These are phyloP conservation scores for Alitta virens DNA, from an alignment of 2,888 invertebrate species.

Conservation along the genomic window DNA sequence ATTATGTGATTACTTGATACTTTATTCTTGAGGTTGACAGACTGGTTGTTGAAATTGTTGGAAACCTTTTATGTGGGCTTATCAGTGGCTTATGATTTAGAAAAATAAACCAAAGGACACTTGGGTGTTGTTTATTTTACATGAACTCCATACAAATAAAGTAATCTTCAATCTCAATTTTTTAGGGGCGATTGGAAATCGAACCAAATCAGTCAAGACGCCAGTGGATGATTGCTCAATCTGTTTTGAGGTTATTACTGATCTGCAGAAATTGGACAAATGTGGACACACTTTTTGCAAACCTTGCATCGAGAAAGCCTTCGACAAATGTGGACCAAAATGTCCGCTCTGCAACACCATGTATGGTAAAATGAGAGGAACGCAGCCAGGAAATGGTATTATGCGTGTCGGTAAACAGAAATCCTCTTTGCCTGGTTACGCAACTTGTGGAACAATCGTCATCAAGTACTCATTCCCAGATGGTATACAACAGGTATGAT, in stretches of 20 bases:
- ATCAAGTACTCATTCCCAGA: slow-evolving; percentile 45
- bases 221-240: slow-evolving; percentile 32
- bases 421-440: slow-evolving; percentile 24
- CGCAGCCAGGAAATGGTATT: slow-evolving; percentile 32
- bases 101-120: too few relatives aligned
- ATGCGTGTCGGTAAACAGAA: slow-evolving; percentile 17
- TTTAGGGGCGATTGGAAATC: too few relatives aligned
- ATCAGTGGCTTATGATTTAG: too few relatives aligned
- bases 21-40: too few relatives aligned
- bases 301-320: slow-evolving; percentile 35
- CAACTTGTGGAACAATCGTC: slow-evolving; percentile 15
- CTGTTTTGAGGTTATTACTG: slow-evolving; percentile 30
- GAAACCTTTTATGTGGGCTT: too few relatives aligned
- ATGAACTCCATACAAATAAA: too few relatives aligned
- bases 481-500: slow-evolving; percentile 32
- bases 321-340: slow-evolving; percentile 30
- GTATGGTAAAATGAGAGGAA: slow-evolving; percentile 36
- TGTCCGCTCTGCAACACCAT: slow-evolving; percentile 40
- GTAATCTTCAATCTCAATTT: too few relatives aligned
- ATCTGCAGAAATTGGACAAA: slow-evolving; percentile 22
- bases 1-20: too few relatives aligned
- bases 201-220: too few relatives aligned
- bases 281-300: slow-evolving; percentile 40
- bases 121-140: too few relatives aligned
- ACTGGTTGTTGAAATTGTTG: too few relatives aligned